Conservation (phyloP, 2,888 invertebrate species). For the Allolobophora icterica region DNA sequence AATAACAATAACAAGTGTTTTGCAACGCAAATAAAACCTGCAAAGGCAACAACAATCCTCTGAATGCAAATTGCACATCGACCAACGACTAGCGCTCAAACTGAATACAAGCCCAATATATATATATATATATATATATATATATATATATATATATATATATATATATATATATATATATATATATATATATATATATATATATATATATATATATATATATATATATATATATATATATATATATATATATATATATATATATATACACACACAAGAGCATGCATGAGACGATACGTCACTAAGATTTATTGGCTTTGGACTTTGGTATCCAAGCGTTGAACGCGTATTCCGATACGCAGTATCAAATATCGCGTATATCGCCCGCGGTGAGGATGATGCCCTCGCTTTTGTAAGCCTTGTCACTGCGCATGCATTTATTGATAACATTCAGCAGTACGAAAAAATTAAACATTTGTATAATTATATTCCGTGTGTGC, state of each 20-base stretch:
- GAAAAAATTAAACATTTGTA: conserved; percentile 1
- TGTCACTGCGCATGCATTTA: neutral
- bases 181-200: too few species aligned
- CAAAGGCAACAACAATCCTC: neutral
- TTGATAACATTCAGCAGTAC: neutral
- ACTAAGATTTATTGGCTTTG: neutral
- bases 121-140: neutral
- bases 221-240: too few species aligned
- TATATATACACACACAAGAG: too few species aligned
- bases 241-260: too few species aligned
- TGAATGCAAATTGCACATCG: neutral
- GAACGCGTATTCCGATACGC: neutral
- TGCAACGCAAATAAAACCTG: neutral
- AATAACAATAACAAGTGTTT: neutral
- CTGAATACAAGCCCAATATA: neutral
- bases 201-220: too few species aligned
- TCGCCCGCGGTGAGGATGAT: neutral
- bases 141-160: too few species aligned
- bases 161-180: too few species aligned
- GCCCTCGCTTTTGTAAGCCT: neutral
- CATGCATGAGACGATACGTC: neutral
- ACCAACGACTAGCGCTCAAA: neutral
- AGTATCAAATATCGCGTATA: neutral
- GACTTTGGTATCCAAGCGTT: neutral
- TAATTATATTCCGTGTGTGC: neutral